These are phyloP conservation scores for Silurus aristotelis DNA, from an alignment of 2,797 vertebrate species.

Conservation along the genomic window DNA sequence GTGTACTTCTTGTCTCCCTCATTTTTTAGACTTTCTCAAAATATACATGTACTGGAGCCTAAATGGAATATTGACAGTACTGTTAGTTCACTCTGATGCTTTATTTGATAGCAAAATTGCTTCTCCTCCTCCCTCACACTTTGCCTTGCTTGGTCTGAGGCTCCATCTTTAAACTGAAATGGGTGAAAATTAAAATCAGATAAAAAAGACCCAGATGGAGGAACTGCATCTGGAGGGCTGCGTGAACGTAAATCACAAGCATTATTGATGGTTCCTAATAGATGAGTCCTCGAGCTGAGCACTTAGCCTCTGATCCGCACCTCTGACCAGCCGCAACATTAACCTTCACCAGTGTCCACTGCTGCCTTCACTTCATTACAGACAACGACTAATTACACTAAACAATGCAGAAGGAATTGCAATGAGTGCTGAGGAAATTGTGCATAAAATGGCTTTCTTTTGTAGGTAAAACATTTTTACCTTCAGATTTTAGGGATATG, in stretches of 20 bases:
- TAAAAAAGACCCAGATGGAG: slow-evolving; percentile 33
- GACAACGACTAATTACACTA: slow-evolving; percentile 46
- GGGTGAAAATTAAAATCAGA: slow-evolving; percentile 56
- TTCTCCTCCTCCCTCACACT: background rate
- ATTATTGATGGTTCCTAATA: slow-evolving; percentile 41
- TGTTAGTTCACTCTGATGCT: slow-evolving; percentile 46
- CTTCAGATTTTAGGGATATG: slow-evolving; percentile 6
- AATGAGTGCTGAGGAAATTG: slow-evolving; percentile 25
- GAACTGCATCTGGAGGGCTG: slow-evolving; percentile 35
- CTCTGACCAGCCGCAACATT: slow-evolving; percentile 25
- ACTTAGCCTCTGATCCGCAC: background rate
- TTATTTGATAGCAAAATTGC: slow-evolving; percentile 56
- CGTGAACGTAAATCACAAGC: slow-evolving; percentile 25
- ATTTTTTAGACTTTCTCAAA: slow-evolving; percentile 8
- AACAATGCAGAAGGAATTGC: slow-evolving; percentile 36
- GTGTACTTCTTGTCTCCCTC: background rate
- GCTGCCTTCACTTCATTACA: slow-evolving; percentile 40
- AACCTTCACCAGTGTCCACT: slow-evolving; percentile 10
- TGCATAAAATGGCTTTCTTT: background rate
- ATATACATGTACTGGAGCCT: background rate
- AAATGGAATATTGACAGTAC: slow-evolving; percentile 48
- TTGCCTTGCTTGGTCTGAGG: slow-evolving; percentile 32
- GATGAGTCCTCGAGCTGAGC: slow-evolving; percentile 28
- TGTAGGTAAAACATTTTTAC: slow-evolving; percentile 1
- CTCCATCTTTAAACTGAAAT: slow-evolving; percentile 44